Evolutionary conservation across 2,113 vertebrate genomes (phyloP), one percentile per base, ranked within the genome.

Genomic region (Ciconia boyciana): DNA sequence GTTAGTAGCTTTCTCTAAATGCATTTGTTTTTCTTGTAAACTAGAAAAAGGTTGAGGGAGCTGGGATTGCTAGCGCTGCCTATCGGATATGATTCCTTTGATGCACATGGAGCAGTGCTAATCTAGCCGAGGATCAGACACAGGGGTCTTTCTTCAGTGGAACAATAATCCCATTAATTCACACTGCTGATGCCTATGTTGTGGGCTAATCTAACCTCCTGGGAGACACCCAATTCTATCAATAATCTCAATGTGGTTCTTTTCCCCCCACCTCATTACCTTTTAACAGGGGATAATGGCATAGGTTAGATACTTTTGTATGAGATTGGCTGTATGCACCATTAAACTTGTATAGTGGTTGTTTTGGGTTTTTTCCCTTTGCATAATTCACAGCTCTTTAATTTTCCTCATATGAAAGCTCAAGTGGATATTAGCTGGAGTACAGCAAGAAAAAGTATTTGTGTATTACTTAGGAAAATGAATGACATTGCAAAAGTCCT

Each of bases 401-500:
- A 49, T 91, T 91, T 94, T 58, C 34, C 85, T 82, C 9, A 69
- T 76, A 79, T 26, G 31, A 85, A 97, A 86, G 52, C 77, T 83
- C 15, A 48, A 51, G 64, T 84, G 9, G 77, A 83, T 55, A 83
- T 82, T 94, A 77, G 17, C 48, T 83, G 26, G 26, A 72, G 21
- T 9, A 16, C 46, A 94, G 76, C 41, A 93, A 58, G 52, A 69
- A 95, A 97, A 87, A 93, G 14, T 80, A 51, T 72, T 83, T 88
- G 65, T 28, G 11, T 96, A 29, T 91, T 95, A 70, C 54, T 94
- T 80, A 32, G 28, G 62, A 89, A 97, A 96, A 95, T 57, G 7
- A 94, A 90, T 60, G 60, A 78, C 46, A 29, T 18, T 94, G 91
- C 66, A 96, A 97, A 98, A 87, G 28, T 95, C 68, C 85, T 75